Evolutionary conservation across 2,888 invertebrate genomes (phyloP).

Genomic region (Sabatieria punctata): DNA sequence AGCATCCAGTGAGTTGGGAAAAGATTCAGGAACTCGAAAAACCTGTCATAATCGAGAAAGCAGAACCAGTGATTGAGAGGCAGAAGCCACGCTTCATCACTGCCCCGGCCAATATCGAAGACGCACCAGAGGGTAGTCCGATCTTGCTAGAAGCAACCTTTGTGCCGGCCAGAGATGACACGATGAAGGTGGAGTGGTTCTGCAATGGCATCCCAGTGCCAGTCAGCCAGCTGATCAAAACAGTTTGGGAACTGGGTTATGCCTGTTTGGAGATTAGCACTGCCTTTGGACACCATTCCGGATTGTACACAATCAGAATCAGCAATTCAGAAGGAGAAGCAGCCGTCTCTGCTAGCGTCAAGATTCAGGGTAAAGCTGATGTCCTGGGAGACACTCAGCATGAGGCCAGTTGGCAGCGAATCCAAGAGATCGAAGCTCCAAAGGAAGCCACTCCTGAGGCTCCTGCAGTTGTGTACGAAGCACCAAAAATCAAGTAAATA

Average conservation of each 20-base stretch:
- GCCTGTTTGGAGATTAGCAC: slow-evolving; percentile 66
- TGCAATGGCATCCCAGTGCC: slow-evolving; percentile 16
- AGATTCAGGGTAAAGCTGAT: slow-evolving; percentile 50
- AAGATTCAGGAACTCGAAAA: slow-evolving; percentile 68
- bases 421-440: slow-evolving; percentile 38
- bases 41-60: slow-evolving; percentile 40
- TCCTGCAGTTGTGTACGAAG: slow-evolving; percentile 14
- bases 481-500: neutral
- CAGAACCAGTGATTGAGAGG: slow-evolving; percentile 55
- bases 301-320: slow-evolving; percentile 83
- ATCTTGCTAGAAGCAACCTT: slow-evolving; percentile 86
- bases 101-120: slow-evolving; percentile 73
- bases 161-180: slow-evolving; percentile 83
- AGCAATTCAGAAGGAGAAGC: slow-evolving; percentile 82
- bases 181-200: slow-evolving; percentile 38
- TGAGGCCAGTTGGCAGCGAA: slow-evolving; percentile 75
- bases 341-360: slow-evolving; percentile 82
- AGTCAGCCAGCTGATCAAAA: slow-evolving; percentile 33
- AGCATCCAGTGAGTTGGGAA: slow-evolving; percentile 82
- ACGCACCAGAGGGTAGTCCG: slow-evolving; percentile 62
- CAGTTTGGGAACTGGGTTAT: slow-evolving; percentile 74
- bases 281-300: slow-evolving; percentile 54
- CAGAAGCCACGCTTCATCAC: slow-evolving; percentile 83
- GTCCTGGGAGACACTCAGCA: slow-evolving; percentile 66
- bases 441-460: slow-evolving; percentile 14